A percentile compares a stretch with the other conserved stretches of the same genome.
Evolutionary conservation across 2,888 invertebrate species (phyloP).

Genomic region (Diaphora mendica): DNA sequence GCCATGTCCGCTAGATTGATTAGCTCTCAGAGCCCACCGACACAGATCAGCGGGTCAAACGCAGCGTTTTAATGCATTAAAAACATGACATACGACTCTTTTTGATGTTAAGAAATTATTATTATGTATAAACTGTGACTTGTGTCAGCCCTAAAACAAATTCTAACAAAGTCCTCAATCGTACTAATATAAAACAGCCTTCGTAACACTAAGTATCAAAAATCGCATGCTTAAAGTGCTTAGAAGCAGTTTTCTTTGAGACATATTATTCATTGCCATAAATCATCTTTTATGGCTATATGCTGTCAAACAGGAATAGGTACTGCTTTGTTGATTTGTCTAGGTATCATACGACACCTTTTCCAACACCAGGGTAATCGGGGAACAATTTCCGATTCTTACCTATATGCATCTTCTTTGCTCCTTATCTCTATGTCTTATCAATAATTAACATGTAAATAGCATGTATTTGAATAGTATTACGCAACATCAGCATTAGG

Average conservation of each 20-base stretch:
- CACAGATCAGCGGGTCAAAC: slow-evolving; percentile 34
- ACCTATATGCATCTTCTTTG: not conserved
- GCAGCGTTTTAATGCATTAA: slow-evolving; percentile 27
- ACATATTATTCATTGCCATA: too few relatives aligned
- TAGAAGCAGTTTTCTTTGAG: too few relatives aligned
- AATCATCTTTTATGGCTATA: not conserved
- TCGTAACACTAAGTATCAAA: not conserved
- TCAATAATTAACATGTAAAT: not conserved
- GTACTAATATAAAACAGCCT: not conserved
- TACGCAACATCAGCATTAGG: slow-evolving; percentile 9
- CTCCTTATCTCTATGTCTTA: not conserved
- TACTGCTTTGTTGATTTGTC: too few relatives aligned
- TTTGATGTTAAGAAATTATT: not conserved
- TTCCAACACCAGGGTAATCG: too few relatives aligned
- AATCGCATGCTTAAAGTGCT: too few relatives aligned
- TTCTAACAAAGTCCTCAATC: not conserved
- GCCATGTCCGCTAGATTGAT: slow-evolving; percentile 61
- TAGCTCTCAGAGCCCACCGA: slow-evolving; percentile 30
- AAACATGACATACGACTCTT: not conserved
- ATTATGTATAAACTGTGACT: not conserved
- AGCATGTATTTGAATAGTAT: not conserved
- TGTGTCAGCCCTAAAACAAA: not conserved
- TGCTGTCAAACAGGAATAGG: not conserved
- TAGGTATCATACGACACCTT: too few relatives aligned
- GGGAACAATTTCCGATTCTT: too few relatives aligned